Conservation (phyloP, 2,113 vertebrate species). For the Epinephelus moara region DNA sequence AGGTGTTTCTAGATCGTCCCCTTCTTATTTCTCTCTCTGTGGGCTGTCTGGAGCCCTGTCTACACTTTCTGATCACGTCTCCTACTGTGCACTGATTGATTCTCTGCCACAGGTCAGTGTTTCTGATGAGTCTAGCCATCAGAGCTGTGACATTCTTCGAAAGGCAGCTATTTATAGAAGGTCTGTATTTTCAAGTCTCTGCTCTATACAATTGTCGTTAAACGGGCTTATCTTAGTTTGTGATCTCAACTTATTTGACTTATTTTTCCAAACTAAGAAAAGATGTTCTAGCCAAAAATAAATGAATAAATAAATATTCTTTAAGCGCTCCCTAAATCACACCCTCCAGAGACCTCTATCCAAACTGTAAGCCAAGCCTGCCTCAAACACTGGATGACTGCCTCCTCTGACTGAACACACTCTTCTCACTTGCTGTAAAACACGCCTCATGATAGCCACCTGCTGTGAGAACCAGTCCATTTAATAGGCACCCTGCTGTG, state of each 20-base stretch:
- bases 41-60: neutral
- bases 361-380: neutral
- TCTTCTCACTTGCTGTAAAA: conserved; percentile 26
- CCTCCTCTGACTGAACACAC: conserved; percentile 10
- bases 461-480: conserved; percentile 9
- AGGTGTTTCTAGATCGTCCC: neutral
- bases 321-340: neutral
- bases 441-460: neutral
- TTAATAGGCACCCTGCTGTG: conserved; percentile 38
- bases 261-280: neutral
- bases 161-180: neutral
- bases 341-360: neutral
- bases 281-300: neutral
- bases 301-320: conserved; percentile 2
- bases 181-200: neutral
- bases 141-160: neutral
- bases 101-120: conserved; percentile 3
- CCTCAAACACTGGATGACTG: conserved; percentile 4
- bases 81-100: neutral
- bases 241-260: neutral
- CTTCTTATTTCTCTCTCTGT: neutral
- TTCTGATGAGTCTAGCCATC: neutral
- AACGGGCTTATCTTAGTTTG: neutral
- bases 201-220: neutral
- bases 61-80: neutral